These are phyloP conservation scores for Petromus typicus DNA, from an alignment of 2,113 vertebrate species.

Conservation along the genomic window DNA sequence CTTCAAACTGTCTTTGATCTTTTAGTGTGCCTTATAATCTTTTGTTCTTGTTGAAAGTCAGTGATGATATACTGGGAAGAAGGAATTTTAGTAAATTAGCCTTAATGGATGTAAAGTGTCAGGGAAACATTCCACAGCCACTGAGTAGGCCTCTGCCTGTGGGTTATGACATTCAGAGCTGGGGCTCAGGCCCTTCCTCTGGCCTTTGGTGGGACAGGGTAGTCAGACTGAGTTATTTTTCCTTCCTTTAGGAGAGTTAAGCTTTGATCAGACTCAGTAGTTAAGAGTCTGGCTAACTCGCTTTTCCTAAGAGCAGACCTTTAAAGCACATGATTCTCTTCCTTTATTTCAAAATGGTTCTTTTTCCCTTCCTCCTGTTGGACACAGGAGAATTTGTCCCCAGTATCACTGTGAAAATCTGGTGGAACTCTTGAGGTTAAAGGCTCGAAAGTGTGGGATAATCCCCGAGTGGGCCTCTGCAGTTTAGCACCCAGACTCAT, in stretches of 20 bases:
- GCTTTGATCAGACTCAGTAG: background rate
- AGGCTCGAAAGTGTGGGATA: background rate
- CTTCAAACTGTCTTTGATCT: background rate
- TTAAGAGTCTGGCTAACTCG: background rate
- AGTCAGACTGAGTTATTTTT: background rate
- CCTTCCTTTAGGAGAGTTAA: background rate
- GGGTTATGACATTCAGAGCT: background rate
- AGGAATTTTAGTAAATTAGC: background rate
- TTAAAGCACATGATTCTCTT: background rate
- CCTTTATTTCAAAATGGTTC: background rate
- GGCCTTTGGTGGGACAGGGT: background rate
- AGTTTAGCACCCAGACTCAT: too few relatives aligned
- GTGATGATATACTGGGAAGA: background rate
- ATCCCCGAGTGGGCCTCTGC: background rate
- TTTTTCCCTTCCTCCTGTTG: background rate
- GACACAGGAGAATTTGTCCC: background rate
- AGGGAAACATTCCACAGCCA: background rate
- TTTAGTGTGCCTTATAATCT: background rate
- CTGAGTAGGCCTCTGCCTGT: background rate
- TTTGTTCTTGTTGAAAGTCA: conserved; percentile 7
- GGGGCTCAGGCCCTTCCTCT: background rate
- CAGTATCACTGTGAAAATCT: background rate
- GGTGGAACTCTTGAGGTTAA: background rate
- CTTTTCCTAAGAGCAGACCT: background rate
- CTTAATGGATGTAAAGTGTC: background rate